Evolutionary conservation across 2,888 invertebrate species (phyloP), one percentile per base, ranked within the genome.

Genomic region (Heterodera filipjevi): DNA sequence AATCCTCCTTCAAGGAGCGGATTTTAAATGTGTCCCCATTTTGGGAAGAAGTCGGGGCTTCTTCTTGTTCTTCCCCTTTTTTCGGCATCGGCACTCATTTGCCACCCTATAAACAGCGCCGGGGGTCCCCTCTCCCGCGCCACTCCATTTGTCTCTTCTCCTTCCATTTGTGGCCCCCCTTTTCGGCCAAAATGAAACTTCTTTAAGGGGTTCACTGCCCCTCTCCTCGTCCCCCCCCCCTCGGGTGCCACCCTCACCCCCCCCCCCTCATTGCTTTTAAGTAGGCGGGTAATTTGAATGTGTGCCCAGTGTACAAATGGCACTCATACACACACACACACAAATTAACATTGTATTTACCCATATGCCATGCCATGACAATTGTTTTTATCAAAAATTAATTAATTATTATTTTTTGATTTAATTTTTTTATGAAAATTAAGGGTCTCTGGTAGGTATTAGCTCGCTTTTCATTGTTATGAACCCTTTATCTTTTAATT

Each of bases 181-280:
- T 53, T 53, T 22, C 22, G 53, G 53, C 53, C 53, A 53, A 53
- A 46, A 53, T 53, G 53, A 53, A 53, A 53, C 53, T 53, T 53
- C 53, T 19, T 53, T 53, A 53, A 12, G 46, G 46, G 46, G n/a
- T n/a, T n/a, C n/a, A n/a, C n/a, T n/a, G n/a, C n/a, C n/a, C n/a
- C n/a, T n/a, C n/a, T n/a, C 46, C 46, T n/a, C n/a, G 46, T n/a
- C n/a, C n/a, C n/a, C n/a, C n/a, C n/a, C n/a, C n/a, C n/a, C n/a
- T n/a, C n/a, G n/a, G n/a, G n/a, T 12, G 46, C 46, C 53, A 12
- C 49, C n/a, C 53, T 6, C 53, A 6, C 39, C 39, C 6, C 6
- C 12, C 39, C 39, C 39, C 39, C 6, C 6, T 10, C 39, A 39
- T 39, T 39, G 39, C 39, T 39, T 39, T 39, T 53, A 53, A 53